phyloP scores from a whole-genome alignment of 1,140 invertebrate species.

The Brachionus calyciflorus region DNA sequence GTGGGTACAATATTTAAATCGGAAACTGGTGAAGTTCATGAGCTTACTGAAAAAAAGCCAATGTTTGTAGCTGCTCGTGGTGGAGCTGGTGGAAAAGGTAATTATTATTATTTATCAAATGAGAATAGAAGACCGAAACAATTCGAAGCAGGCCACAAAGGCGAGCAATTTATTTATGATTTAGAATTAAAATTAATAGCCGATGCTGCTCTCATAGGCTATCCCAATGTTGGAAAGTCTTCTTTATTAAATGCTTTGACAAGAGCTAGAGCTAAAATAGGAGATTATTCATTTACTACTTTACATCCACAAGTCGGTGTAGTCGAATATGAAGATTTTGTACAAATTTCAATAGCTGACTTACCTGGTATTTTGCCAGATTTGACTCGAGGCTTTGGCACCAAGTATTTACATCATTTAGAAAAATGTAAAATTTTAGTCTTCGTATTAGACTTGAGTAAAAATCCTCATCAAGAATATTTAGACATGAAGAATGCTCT shows the following conservation, averaged over 20 bases:
- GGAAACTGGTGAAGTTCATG: conserved; percentile 66
- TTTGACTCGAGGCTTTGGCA: conserved; percentile 34
- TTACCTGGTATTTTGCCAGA: conserved; percentile 44
- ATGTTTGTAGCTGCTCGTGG: conserved; percentile 90
- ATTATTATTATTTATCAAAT: conserved; percentile 81
- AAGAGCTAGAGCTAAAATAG: conserved; percentile 86
- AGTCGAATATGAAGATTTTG: conserved; percentile 80
- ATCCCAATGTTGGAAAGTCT: conserved; percentile 95
- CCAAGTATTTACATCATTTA: conserved; percentile 37
- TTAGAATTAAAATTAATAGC: conserved; percentile 89
- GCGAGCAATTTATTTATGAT: conserved; percentile 68
- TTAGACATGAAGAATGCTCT: neutral
- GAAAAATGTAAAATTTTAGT: conserved; percentile 35
- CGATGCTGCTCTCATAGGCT: conserved; percentile 85
- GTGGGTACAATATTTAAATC: conserved; percentile 77
- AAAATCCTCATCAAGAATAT: conserved; percentile 6
- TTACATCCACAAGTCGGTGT: conserved; percentile 85
- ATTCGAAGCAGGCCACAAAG: conserved; percentile 80
- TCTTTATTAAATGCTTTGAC: conserved; percentile 84
- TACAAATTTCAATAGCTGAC: conserved; percentile 44
- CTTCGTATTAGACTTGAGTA: conserved; percentile 12
- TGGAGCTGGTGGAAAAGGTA: conserved; percentile 86
- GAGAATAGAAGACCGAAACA: conserved; percentile 76
- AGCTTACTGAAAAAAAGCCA: conserved; percentile 69
- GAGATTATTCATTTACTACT: conserved; percentile 93